These are phyloP conservation scores for Eristalis arbustorum DNA, from an alignment of 2,888 invertebrate genomes.

Conservation along the genomic window DNA sequence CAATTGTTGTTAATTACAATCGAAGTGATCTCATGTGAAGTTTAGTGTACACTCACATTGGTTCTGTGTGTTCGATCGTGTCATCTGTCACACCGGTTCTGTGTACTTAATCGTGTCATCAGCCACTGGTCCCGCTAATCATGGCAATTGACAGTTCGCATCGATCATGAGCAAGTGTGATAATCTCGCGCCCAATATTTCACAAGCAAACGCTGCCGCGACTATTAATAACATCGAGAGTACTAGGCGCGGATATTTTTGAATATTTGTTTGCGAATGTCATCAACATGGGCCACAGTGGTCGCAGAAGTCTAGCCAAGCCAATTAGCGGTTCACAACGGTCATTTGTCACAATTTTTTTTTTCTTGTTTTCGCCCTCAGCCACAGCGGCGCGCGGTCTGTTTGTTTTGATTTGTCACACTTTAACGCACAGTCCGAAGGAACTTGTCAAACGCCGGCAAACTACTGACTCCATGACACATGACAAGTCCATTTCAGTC, in stretches of 20 bases:
- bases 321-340: conserved; percentile 19
- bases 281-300: conserved; percentile 4
- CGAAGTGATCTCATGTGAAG: conserved; percentile 17
- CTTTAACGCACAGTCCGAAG: neutral
- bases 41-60: conserved; percentile 1
- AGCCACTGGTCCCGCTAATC: neutral
- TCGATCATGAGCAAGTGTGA: conserved; percentile 7
- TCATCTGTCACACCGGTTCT: conserved; percentile 1
- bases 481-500: neutral
- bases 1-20: conserved; percentile 41
- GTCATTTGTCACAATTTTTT: neutral
- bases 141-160: conserved; percentile 11
- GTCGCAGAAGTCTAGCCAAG: conserved; percentile 3
- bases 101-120: conserved; percentile 8
- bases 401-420: neutral
- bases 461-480: neutral
- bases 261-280: conserved; percentile 18
- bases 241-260: conserved; percentile 2
- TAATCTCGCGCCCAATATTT: conserved; percentile 10
- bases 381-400: neutral
- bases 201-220: neutral
- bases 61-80: conserved; percentile 5
- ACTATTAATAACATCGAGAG: conserved; percentile 16
- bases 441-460: neutral
- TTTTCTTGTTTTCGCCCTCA: too few relatives aligned